These are phyloP conservation scores for Sylvicola cinctus DNA, from an alignment of 2,888 invertebrate species.

Conservation along the genomic window DNA sequence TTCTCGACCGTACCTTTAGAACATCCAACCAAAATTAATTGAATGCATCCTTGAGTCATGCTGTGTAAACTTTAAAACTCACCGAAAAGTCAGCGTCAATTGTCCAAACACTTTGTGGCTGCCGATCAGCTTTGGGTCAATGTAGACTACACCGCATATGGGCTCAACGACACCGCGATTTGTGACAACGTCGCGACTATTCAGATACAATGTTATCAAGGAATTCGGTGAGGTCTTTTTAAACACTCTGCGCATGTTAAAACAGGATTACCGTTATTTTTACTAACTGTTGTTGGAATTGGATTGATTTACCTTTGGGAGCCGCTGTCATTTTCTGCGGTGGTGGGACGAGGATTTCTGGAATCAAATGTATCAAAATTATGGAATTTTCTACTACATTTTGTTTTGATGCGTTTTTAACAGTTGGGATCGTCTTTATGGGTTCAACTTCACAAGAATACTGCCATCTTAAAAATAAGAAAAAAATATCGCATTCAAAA, in stretches of 20 bases:
- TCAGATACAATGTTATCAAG: slow-evolving; percentile 57
- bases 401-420: too few relatives aligned
- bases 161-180: slow-evolving; percentile 48
- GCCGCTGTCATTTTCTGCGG: too few relatives aligned
- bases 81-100: slow-evolving; percentile 76
- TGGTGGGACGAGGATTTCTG: too few relatives aligned
- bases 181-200: slow-evolving; percentile 54
- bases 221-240: slow-evolving; percentile 70
- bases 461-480: too few relatives aligned
- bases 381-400: too few relatives aligned
- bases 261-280: not conserved
- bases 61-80: slow-evolving; percentile 13
- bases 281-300: too few relatives aligned
- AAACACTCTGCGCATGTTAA: slow-evolving; percentile 35
- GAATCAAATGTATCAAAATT: too few relatives aligned
- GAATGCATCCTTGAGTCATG: too few relatives aligned
- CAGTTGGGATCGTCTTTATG: too few relatives aligned
- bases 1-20: slow-evolving; percentile 65
- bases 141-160: slow-evolving; percentile 70
- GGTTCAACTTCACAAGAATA: too few relatives aligned
- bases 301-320: too few relatives aligned
- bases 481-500: too few relatives aligned
- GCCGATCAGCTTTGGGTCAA: slow-evolving; percentile 47
- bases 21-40: not conserved
- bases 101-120: slow-evolving; percentile 55